A percentile compares a stretch with the other conserved stretches of the same genome.
These are phyloP conservation scores for Gila robusta DNA, from an alignment of 2,797 vertebrate genomes.

Conservation along the genomic window DNA sequence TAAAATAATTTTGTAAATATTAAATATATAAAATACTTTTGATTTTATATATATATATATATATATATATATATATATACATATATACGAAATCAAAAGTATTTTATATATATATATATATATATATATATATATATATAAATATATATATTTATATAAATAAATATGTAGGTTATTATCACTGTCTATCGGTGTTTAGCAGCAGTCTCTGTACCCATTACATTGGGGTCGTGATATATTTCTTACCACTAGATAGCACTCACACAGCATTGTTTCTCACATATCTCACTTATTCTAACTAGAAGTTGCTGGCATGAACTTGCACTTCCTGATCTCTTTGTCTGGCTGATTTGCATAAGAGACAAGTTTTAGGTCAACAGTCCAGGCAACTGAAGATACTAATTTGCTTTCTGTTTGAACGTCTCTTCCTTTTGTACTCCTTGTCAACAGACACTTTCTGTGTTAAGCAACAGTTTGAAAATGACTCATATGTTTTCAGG, in stretches of 20 bases:
- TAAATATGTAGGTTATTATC: neutral
- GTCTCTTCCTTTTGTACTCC: neutral
- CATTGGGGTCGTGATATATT: neutral
- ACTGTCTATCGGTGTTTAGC: neutral
- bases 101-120: neutral
- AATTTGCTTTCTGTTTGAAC: conserved; percentile 17
- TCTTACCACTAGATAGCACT: conserved; percentile 68
- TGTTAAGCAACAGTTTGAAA: conserved; percentile 1
- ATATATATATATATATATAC: too few species aligned
- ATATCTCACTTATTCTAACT: neutral
- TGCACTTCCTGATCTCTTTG: conserved; percentile 48
- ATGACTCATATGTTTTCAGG: conserved; percentile 18
- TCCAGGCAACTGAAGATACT: neutral
- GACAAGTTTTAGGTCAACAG: conserved; percentile 30
- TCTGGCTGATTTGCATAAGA: conserved; percentile 36
- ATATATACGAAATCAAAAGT: too few species aligned
- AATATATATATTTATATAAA: too few species aligned
- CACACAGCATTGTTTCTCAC: conserved; percentile 13
- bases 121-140: too few species aligned
- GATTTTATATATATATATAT: too few species aligned
- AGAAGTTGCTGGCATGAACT: conserved; percentile 12
- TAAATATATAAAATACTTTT: neutral
- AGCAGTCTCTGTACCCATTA: too few species aligned
- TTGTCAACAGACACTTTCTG: conserved; percentile 12
- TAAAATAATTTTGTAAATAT: too few species aligned